Evolutionary conservation across 2,888 invertebrate species (phyloP).

Genomic region (Noctua janthina): DNA sequence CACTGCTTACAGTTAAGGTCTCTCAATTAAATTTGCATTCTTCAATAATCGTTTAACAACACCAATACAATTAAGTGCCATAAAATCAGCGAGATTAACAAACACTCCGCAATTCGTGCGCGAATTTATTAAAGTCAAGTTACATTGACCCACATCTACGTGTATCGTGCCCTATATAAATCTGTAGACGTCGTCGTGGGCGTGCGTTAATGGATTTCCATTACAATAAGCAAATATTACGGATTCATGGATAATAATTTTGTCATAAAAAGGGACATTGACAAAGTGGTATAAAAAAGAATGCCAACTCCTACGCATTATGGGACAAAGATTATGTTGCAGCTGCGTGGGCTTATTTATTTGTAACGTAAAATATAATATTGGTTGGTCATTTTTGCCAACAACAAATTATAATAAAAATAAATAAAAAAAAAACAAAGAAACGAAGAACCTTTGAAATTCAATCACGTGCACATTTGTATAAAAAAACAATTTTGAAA

Average conservation of each 20-base stretch:
- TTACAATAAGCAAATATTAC: constrained; percentile 75
- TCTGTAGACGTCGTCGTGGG: constrained; percentile 69
- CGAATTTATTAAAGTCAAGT: constrained; percentile 53
- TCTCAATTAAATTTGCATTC: constrained; percentile 48
- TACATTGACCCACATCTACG: constrained; percentile 64
- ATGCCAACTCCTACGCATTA: constrained; percentile 55
- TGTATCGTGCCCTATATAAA: constrained; percentile 64
- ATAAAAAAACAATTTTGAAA: constrained; percentile 41
- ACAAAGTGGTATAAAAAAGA: constrained; percentile 53
- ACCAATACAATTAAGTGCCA: constrained; percentile 32
- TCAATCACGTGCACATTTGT: constrained; percentile 49
- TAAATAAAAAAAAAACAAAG: constrained; percentile 35
- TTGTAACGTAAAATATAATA: constrained; percentile 35
- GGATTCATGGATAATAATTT: constrained; percentile 68
- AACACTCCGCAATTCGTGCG: constrained; percentile 36
- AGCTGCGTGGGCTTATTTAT: constrained; percentile 54
- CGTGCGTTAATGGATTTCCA: constrained; percentile 81
- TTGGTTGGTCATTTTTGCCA: constrained; percentile 22
- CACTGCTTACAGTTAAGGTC: constrained; percentile 38
- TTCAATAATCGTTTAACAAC: constrained; percentile 35
- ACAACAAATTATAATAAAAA: constrained; percentile 30
- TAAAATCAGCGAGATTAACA: constrained; percentile 49
- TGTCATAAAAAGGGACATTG: constrained; percentile 67
- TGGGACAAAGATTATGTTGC: constrained; percentile 47
- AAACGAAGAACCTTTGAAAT: constrained; percentile 30